Base-by-base conservation (phyloP, 2,797 vertebrate genomes). In the Helostoma temminkii region DNA sequence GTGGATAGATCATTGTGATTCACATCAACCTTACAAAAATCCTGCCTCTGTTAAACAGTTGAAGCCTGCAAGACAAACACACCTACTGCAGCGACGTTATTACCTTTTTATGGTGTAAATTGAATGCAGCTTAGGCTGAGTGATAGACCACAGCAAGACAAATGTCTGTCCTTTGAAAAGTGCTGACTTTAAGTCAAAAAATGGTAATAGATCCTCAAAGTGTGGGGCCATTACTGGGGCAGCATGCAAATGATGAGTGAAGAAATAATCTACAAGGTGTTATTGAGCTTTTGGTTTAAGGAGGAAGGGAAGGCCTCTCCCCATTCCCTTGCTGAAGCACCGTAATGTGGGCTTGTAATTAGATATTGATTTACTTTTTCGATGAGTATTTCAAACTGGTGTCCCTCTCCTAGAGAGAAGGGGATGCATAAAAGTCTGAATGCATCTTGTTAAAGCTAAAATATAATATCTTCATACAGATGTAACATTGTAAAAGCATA, bases 301-400 rank as follows among this genome's bases (percentile, higher is more conserved):
- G 50, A 76, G 80, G 82, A 78, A 85, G 50, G 74, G 85, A 86
- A 74, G 66, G 67, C 52, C 89, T 83, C 76, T 76, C 68, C 30
- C 22, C 69, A 78, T 84, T 79, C 78, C 82, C 76, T 75, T 25
- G 66, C 78, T 53, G 70, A 81, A 82, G 74, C 83, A 54, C 56
- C 83, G 54, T 86, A 91, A 94, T 92, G 89, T 88, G 86, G 50
- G 78, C 76, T 90, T 84, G 92, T 96, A 96, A 97, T 96, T 96
- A 94, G 91, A 91, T 96, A 96, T 96, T 82, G 95, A 96, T 96
- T 94, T 53, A 73, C 52, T 84, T 69, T 93, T 92, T 93, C 93
- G 78, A 89, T 95, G 90, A 81, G 85, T 89, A 92, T 94, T 90
- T 81, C 60, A 79, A 88, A 84, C 66, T 73, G 37, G 42, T 60